Evolutionary conservation across 2,113 vertebrate species (phyloP).

Genomic region (Aldabrachelys gigantea): DNA sequence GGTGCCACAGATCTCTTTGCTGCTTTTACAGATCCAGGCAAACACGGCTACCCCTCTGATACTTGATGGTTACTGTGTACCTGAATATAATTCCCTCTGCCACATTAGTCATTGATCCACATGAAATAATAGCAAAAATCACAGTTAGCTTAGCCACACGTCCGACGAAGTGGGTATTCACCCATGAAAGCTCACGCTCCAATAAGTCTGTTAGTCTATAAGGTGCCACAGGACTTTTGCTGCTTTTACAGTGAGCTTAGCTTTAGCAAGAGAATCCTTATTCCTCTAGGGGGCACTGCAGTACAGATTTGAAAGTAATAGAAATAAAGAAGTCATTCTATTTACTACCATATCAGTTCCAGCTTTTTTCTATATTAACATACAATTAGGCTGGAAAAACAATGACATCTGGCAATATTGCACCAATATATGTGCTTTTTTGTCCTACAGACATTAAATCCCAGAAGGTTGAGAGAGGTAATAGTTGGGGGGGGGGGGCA

Average conservation of each 20-base stretch:
- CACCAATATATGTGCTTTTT: not conserved
- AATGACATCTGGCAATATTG: not conserved
- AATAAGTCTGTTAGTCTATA: too few species aligned
- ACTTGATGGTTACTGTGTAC: not conserved
- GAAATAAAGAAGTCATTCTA: not conserved
- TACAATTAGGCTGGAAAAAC: not conserved
- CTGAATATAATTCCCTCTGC: not conserved
- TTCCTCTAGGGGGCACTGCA: conserved; percentile 71
- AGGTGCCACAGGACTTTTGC: too few species aligned
- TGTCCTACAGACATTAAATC: not conserved
- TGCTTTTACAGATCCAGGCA: too few species aligned
- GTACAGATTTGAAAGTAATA: conserved; percentile 57
- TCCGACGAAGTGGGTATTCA: too few species aligned
- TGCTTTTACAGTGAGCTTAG: not conserved
- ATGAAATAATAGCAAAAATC: not conserved
- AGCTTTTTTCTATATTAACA: not conserved
- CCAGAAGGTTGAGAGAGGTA: not conserved
- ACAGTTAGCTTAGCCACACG: not conserved
- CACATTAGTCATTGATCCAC: not conserved
- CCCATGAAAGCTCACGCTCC: too few species aligned
- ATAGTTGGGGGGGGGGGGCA: not conserved
- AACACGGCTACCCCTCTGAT: too few species aligned
- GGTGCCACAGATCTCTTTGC: too few species aligned
- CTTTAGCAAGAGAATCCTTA: not conserved
- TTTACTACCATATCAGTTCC: accelerated